Evolutionary conservation across 2,113 vertebrate species (phyloP), one percentile per base, ranked within the genome.

Genomic region (Colinus virginianus): DNA sequence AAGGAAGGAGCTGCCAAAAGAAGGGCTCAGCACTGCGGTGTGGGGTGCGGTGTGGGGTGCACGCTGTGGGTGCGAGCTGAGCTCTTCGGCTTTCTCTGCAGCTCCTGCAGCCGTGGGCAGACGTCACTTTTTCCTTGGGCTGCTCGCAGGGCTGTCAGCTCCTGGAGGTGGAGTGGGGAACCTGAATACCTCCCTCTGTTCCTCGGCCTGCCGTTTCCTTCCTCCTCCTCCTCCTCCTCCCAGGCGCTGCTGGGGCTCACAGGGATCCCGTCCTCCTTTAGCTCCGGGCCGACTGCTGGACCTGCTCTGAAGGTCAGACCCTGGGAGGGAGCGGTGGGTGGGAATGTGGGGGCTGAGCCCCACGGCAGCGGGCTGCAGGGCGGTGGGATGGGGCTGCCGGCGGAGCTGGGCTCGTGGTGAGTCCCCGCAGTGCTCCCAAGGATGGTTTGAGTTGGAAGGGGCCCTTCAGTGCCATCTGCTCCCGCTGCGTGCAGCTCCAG

Each of bases 161-260:
- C 38, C 70, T 88, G 88, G 87, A 91, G 79, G 56, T 66, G 66
- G 69, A 69, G 21, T 84, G 86, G 84, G 53, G 43, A 90, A 87
- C 68, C 72, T 93, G 83, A 94, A 82, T 86, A 70, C 81, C 56
- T 76, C 64, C 76, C 68, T 94, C 67, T 95, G 94, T 95, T 95
- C 86, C 88, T 0, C 0, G 62, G 45, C 2, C 0, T 71, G 79
- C 79, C 3, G 9, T 77, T 96, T 95, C 88, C 95, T 95, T 96
- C 88, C 92, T 94, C 81, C 70, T 89, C 76, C 82, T 70, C 46
- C 46, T 51, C 49, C 49, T 53, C 49, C 49, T 53, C 49, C 40
- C 40, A 13, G 40, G 40, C 40, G 40, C 40, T 40, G 40, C 40
- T 40, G 40, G 40, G 40, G 40, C 40, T 40, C 40, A 13, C 40